phyloP scores from a whole-genome alignment of 1,140 invertebrate species.

The Pseudomyrmex pallidus region DNA sequence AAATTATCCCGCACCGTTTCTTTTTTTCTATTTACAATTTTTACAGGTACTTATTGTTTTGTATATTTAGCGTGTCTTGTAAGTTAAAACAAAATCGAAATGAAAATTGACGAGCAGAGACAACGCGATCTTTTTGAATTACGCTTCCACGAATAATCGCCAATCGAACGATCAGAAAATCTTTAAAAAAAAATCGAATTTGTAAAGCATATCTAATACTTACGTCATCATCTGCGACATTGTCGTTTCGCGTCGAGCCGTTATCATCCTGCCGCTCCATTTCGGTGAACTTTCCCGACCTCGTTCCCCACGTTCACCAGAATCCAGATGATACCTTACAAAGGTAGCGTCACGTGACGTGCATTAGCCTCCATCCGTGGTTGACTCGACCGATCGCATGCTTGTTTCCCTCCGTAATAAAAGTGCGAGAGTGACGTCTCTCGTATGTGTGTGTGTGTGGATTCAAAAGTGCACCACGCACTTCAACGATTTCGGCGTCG shows the following conservation, averaged over 20 bases:
- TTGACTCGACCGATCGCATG: slow-evolving; percentile 41
- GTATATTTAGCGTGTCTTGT: no score
- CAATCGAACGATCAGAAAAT: no score
- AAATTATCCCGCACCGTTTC: not conserved
- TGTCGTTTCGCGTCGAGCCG: not conserved
- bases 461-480: slow-evolving; percentile 47
- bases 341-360: slow-evolving; percentile 74
- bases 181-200: no score
- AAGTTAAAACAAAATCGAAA: no score
- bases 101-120: no score
- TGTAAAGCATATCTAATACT: slow-evolving; percentile 35
- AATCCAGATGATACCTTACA: slow-evolving; percentile 77
- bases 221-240: slow-evolving; percentile 55
- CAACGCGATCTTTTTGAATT: no score
- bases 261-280: slow-evolving; percentile 63
- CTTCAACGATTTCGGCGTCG: slow-evolving; percentile 48
- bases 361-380: slow-evolving; percentile 70
- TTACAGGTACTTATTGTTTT: no score
- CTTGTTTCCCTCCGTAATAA: slow-evolving; percentile 37
- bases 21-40: not conserved
- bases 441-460: slow-evolving; percentile 3
- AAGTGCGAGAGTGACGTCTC: slow-evolving; percentile 39
- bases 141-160: no score
- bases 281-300: slow-evolving; percentile 62
- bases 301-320: slow-evolving; percentile 57